Evolutionary conservation across 2,113 vertebrate genomes (phyloP).

Genomic region (Triplophysa dalaica): DNA sequence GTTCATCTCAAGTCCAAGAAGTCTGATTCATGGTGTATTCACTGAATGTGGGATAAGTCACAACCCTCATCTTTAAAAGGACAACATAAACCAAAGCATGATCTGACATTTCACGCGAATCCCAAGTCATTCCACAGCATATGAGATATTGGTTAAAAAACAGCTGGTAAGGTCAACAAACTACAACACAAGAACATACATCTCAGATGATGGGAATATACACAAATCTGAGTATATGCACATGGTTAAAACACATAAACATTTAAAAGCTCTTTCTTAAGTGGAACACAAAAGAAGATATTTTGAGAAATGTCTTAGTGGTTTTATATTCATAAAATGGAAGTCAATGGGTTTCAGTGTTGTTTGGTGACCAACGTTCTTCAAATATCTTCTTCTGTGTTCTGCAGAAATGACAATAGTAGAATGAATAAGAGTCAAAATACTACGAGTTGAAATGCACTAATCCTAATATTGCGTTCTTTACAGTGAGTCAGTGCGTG

Average conservation of each 20-base stretch:
- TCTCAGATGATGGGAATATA: not conserved
- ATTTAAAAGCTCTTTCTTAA: too few relatives aligned
- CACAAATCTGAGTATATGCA: not conserved
- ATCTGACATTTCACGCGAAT: constrained; percentile 4
- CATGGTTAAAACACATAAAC: too few relatives aligned
- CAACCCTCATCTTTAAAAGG: constrained; percentile 30
- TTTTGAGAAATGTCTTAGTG: too few relatives aligned
- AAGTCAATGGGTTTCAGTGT: too few relatives aligned
- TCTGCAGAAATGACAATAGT: too few relatives aligned
- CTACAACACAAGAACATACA: not conserved
- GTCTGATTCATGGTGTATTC: not conserved
- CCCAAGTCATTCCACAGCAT: not conserved
- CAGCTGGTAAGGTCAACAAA: constrained; percentile 21
- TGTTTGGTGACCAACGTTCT: too few relatives aligned
- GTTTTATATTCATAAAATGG: too few relatives aligned
- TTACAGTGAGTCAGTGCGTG: not conserved
- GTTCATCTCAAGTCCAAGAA: not conserved
- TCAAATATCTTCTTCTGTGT: too few relatives aligned
- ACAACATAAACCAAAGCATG: not conserved
- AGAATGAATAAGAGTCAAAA: not conserved
- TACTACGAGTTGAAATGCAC: not conserved
- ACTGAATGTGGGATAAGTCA: not conserved
- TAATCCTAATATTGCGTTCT: constrained; percentile 18
- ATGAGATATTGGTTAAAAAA: constrained; percentile 38
- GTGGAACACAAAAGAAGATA: too few relatives aligned